phyloP scores from a whole-genome alignment of 2,888 invertebrate species.

The Diarsia rubi region DNA sequence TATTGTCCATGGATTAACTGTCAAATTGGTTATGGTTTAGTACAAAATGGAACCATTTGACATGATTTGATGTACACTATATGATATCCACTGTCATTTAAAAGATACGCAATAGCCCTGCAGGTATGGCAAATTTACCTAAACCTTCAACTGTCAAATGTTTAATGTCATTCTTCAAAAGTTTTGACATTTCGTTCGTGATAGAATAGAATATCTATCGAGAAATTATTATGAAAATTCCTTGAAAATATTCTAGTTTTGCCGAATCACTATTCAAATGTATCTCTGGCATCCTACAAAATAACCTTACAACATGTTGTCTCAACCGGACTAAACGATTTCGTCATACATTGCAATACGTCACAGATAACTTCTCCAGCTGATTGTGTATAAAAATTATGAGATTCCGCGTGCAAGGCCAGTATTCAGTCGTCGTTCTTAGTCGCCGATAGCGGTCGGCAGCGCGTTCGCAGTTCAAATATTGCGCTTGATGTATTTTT shows the following conservation, averaged over 20 bases:
- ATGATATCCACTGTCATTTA: no score
- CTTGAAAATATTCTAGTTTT: constrained; percentile 65
- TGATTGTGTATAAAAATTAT: constrained; percentile 77
- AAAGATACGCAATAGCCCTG: no score
- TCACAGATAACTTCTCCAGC: constrained; percentile 71
- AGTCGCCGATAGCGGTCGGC: constrained; percentile 71
- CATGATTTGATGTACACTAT: no score
- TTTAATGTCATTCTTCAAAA: constrained; percentile 5
- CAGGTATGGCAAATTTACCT: background rate
- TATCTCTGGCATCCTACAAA: constrained; percentile 38
- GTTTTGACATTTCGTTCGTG: constrained; percentile 56
- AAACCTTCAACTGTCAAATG: constrained; percentile 17
- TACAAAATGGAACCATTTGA: no score
- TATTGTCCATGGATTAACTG: no score
- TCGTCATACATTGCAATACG: constrained; percentile 77
- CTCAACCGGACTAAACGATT: constrained; percentile 64
- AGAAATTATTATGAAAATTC: constrained; percentile 61
- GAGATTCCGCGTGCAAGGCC: constrained; percentile 77
- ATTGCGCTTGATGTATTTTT: constrained; percentile 60
- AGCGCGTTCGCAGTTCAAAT: constrained; percentile 61
- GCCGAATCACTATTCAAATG: constrained; percentile 50
- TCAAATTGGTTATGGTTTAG: no score
- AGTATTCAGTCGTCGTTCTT: constrained; percentile 78
- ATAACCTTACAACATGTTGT: constrained; percentile 61
- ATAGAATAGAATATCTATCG: constrained; percentile 46